Base-by-base conservation (phyloP, 2,797 vertebrate genomes). In the Alectoris magna region DNA sequence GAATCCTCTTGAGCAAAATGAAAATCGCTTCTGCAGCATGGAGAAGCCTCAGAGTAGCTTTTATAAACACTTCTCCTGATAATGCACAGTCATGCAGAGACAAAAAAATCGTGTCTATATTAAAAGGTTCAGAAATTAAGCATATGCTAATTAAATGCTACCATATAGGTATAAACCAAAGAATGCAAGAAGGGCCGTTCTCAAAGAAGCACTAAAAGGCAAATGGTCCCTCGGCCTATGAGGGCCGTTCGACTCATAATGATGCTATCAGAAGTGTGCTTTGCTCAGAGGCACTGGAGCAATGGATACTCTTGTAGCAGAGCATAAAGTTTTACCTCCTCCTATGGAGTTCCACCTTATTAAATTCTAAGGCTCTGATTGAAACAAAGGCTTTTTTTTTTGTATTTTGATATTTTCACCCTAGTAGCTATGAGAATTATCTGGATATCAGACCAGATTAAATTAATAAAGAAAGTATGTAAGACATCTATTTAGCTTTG, bases 131-230 rank as follows among this genome's bases (percentile, higher is more conserved):
- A 72, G 62, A 41, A 84, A 82, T 26, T 21, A 9, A 84, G 10
- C 17, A 15, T 21, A 46, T 56, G 18, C 3, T 14, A 64, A 1
- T n/a, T 82, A 62, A 41, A 84, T 71, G 8, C 2, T 27, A 69
- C 48, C 48, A 24, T 29, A 63, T 3, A 74, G 38, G 19, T 56
- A 10, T 53, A 80, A 84, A 78, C 12, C 75, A 92, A 58, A 12
- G n/a, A 87, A 62, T 0, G 7, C 27, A 74, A 59, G 44, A 59
- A 53, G 7, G 69, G 6, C 5, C 84, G 24, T 36, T 1, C 0
- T 41, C 14, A 66, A 16, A 86, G 6, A 53, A 53, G 51, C 26
- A 51, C 14, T 39, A 79, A 38, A 60, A 56, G 22, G 18, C 10
- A 71, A 23, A 13, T 34, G 48, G 15, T 71, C 13, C 19, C 81